phyloP scores from a whole-genome alignment of 2,888 invertebrate species.

The Lasiommata megera region DNA sequence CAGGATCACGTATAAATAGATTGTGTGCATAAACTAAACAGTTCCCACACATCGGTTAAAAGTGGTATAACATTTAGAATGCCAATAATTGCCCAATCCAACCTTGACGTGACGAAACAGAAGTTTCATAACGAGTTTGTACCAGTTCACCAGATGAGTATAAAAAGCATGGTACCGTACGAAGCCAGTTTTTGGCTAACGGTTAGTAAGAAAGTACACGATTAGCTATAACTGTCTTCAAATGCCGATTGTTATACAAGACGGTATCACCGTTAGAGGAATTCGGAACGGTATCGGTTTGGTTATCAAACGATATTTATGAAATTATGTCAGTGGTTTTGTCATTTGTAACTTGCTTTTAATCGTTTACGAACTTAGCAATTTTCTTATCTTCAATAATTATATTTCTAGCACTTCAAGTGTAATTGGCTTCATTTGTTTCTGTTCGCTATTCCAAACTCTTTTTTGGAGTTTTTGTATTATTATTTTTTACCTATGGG shows the following conservation, averaged over 20 bases:
- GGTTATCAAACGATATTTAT: constrained; percentile 16
- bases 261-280: constrained; percentile 25
- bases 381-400: background rate
- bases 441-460: too few species aligned
- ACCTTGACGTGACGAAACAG: constrained; percentile 66
- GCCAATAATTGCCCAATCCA: constrained; percentile 44
- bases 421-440: too few species aligned
- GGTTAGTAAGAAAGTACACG: constrained; percentile 69
- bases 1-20: background rate
- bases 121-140: constrained; percentile 72
- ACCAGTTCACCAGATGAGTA: constrained; percentile 50
- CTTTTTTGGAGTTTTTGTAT: too few species aligned
- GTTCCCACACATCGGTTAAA: background rate
- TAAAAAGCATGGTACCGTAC: constrained; percentile 75
- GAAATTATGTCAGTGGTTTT: constrained; percentile 19
- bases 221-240: constrained; percentile 72
- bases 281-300: constrained; percentile 13
- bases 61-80: constrained; percentile 14
- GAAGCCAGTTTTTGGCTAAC: constrained; percentile 75
- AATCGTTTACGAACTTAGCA: background rate
- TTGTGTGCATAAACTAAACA: background rate
- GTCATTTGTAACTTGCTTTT: background rate
- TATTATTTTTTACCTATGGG: too few species aligned
- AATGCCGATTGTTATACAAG: constrained; percentile 41
- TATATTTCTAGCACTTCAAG: too few species aligned